Evolutionary conservation across 2,113 vertebrate species (phyloP).

Genomic region (Eolophus roseicapilla): DNA sequence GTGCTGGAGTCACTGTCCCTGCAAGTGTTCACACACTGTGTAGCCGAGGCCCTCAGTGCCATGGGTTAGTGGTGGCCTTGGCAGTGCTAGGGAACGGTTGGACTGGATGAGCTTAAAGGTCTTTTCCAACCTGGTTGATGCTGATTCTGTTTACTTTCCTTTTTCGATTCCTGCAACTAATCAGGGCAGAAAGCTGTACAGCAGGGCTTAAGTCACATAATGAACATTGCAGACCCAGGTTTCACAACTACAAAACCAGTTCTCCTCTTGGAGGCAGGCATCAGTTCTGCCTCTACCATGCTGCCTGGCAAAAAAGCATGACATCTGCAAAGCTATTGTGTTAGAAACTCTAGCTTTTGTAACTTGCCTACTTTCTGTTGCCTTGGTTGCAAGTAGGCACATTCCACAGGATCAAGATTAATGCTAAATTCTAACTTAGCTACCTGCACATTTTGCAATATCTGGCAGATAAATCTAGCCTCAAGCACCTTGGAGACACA

Average conservation of each 20-base stretch:
- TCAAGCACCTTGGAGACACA: background rate
- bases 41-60: background rate
- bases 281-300: background rate
- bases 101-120: accelerated
- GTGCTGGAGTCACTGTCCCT: no score
- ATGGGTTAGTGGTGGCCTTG: background rate
- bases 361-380: background rate
- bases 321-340: background rate
- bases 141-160: background rate
- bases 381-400: background rate
- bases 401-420: background rate
- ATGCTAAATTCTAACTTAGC: background rate
- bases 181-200: background rate
- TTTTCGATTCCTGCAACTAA: background rate
- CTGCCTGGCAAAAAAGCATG: accelerated
- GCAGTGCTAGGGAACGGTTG: background rate
- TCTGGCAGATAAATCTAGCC: background rate
- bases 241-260: background rate
- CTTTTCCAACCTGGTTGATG: background rate
- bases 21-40: background rate
- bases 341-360: background rate
- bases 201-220: background rate
- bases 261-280: background rate
- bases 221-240: background rate
- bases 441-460: background rate